A percentile compares a stretch with the other conserved stretches of the same genome.
Evolutionary conservation across 2,113 vertebrate species (phyloP).

Genomic region (Chinchilla lanigera): DNA sequence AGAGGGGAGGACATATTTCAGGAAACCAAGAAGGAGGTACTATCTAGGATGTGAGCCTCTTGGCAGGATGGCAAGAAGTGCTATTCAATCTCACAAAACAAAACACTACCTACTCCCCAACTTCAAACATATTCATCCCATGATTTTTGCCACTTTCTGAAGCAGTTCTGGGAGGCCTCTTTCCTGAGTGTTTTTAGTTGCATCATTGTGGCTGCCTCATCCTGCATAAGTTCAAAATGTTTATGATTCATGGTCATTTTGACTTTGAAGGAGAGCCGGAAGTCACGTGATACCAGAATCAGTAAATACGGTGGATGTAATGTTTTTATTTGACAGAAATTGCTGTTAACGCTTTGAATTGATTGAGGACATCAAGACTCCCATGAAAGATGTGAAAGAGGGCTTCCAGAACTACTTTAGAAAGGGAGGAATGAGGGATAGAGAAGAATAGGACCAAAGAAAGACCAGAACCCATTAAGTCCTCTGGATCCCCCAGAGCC

Average conservation of each 20-base stretch:
- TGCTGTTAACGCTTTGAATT: not conserved
- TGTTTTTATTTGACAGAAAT: not conserved
- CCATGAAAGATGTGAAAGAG: not conserved
- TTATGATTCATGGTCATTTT: not conserved
- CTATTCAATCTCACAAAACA: not conserved
- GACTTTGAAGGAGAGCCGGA: not conserved
- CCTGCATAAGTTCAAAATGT: not conserved
- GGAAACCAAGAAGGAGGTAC: not conserved
- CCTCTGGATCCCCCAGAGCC: not conserved
- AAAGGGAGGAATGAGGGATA: too few relatives aligned
- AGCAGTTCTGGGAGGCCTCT: not conserved
- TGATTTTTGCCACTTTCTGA: not conserved
- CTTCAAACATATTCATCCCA: not conserved
- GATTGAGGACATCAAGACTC: not conserved
- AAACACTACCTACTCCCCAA: not conserved
- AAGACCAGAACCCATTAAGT: not conserved
- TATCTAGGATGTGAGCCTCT: not conserved
- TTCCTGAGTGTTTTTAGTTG: not conserved
- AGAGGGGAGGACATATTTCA: not conserved
- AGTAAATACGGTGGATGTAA: not conserved
- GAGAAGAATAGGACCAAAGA: not conserved
- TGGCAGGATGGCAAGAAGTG: not conserved
- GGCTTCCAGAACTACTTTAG: not conserved
- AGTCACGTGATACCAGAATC: not conserved
- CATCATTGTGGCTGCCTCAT: not conserved